Evolutionary conservation across 2,797 vertebrate species (phyloP), one percentile per base, ranked within the genome.

Genomic region (Darevskia nairensis): DNA sequence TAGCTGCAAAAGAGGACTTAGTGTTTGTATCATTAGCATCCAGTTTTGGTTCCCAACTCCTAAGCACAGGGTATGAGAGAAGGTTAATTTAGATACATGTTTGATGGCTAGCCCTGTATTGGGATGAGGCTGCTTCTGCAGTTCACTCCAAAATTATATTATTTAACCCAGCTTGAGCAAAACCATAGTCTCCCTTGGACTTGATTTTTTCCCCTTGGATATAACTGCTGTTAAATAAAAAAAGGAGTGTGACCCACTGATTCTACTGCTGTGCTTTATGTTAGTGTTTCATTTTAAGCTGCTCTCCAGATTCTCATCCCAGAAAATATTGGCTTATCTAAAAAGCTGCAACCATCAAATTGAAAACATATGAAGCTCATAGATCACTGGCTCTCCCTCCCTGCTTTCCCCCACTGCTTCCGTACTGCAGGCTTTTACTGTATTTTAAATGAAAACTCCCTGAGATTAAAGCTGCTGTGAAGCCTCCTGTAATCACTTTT

Each of bases 321-420:
- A 75, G n/a, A 80, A 89, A 89, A 74, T 85, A 85, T 50, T 68
- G n/a, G 82, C 78, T 85, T 85, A 89, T 85, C 83, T 81, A 74
- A 59, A 89, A 89, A 85, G 59, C 78, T 85, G 72, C 71, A 76
- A 23, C 64, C 64, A 84, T 76, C 61, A 78, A 66, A 82, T 27
- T 82, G 32, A 59, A 59, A 76, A 89, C 11, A 90, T 72, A 84
- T 84, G 85, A 81, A 27, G 39, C 61, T 87, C 68, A 69, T 32
- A 84, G 69, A 87, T 85, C 44, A 44, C 32, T 17, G 10, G 19
- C 23, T 25, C n/a, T 17, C 19, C 77, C 25, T 35, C n/a, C 25
- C 50, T 55, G 50, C 13, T 27, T 4, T 9, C 25, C 50, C 19
- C 41, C 59, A 76, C 61, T 4, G 6, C 29, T 59, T 71, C 46